phyloP scores from a whole-genome alignment of 2,113 vertebrate species.

The Vidua chalybeata region DNA sequence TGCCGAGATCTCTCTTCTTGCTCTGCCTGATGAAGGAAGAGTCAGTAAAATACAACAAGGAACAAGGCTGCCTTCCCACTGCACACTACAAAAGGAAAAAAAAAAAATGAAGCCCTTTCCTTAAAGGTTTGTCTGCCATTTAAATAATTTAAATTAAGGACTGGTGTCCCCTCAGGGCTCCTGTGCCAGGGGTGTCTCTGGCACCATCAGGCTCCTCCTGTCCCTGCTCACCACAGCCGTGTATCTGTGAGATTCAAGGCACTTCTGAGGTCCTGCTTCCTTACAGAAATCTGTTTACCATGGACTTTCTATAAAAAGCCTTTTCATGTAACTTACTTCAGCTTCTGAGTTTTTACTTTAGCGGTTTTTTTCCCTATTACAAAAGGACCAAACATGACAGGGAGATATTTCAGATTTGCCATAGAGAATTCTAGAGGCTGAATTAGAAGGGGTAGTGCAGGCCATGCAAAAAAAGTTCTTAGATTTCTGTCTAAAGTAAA shows the following conservation, averaged over 20 bases:
- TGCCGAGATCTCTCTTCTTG: neutral
- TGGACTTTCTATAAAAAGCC: neutral
- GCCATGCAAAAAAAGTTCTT: neutral
- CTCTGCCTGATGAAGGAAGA: neutral
- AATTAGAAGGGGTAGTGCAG: neutral
- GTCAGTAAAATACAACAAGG: neutral
- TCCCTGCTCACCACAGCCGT: neutral
- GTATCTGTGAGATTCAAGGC: neutral
- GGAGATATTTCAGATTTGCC: neutral
- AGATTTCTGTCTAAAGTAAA: neutral
- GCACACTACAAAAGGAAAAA: neutral
- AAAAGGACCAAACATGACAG: neutral
- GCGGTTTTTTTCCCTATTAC: neutral
- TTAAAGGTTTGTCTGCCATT: neutral
- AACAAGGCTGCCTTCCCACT: neutral
- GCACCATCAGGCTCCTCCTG: neutral
- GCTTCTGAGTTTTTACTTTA: neutral
- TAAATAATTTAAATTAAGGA: neutral
- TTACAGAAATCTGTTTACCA: neutral
- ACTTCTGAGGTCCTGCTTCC: neutral
- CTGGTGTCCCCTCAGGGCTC: neutral
- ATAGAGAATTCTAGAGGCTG: neutral
- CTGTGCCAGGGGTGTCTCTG: neutral
- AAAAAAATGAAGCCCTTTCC: neutral
- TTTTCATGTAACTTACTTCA: neutral